Evolutionary conservation across 1,140 invertebrate species (phyloP), one percentile per base, ranked within the genome.

Genomic region (Lordiphosa collinella): DNA sequence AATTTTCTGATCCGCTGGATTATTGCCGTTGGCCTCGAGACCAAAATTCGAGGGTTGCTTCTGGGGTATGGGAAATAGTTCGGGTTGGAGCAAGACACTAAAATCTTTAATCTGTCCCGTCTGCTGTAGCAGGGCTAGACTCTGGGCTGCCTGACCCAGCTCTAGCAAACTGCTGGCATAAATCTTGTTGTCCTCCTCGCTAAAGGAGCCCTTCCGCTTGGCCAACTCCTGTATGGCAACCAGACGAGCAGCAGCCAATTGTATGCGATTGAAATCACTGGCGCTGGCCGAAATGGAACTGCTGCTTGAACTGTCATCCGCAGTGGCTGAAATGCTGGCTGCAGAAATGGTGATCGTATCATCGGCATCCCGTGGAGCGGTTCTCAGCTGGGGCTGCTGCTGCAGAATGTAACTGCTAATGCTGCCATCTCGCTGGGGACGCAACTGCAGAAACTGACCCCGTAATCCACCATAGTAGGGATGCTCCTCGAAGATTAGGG

Each of bases 401-500:
- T 72, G 64, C 51, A 76, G 25, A 14, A 78, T 60, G 46, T 50
- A 57, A 52, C 61, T 67, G 43, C 62, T 62, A 8, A 73, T 9
- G 29, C 54, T 78, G 47, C 73, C 73, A 34, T 79, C 73, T 6
- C 34, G 16, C 29, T 84, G 78, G 6, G 79, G 72, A n/a, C 56
- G 76, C 55, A 82, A 37, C 53, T 72, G 71, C 16, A 82, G 34
- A 10, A 78, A 38, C 36, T 78, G 69, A 2, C 93, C 93, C 66
- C 92, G 92, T 0, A 90, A 91, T 14, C 93, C 93, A 3, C 93
- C 93, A 67, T 94, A 94, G 84, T 92, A 94, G n/a, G 75, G 76
- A 18, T 66, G 70, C 35, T 79, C 70, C 60, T 79, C 75, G 46
- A 58, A 66, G 75, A 72, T 54, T 35, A 68, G 52, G 12, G 78